phyloP scores from a whole-genome alignment of 1,140 invertebrate genomes.

The Thaumetopoea pityocampa region DNA sequence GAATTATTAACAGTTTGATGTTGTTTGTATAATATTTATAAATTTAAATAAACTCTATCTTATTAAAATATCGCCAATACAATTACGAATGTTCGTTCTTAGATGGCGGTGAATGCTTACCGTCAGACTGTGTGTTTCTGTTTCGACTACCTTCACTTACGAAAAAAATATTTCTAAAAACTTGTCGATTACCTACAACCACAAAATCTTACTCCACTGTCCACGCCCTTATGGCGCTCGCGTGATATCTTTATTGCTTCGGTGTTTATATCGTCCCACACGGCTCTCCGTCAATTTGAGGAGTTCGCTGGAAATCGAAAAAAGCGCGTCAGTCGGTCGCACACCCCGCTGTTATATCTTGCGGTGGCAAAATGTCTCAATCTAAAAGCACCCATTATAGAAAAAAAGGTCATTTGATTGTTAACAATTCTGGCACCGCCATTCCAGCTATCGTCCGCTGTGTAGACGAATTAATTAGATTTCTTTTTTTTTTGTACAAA shows the following conservation, averaged over 20 bases:
- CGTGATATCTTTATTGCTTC: constrained; percentile 38
- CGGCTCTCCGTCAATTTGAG: constrained; percentile 42
- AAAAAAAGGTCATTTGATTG: constrained; percentile 30
- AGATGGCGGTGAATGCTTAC: too few relatives aligned
- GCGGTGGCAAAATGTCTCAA: constrained; percentile 69
- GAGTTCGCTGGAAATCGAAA: constrained; percentile 48
- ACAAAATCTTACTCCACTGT: constrained; percentile 24
- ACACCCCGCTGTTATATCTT: constrained; percentile 60
- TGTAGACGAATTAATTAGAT: constrained; percentile 10
- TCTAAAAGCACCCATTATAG: constrained; percentile 36
- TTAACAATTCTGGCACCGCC: constrained; percentile 25
- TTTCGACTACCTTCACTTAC: too few relatives aligned
- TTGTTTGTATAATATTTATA: too few relatives aligned
- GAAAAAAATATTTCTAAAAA: too few relatives aligned
- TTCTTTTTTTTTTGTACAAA: constrained; percentile 4
- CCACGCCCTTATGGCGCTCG: constrained; percentile 22
- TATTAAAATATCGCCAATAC: too few relatives aligned
- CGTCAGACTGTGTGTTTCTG: too few relatives aligned
- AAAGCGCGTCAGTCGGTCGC: constrained; percentile 38
- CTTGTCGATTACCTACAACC: constrained; percentile 15
- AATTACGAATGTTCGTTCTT: too few relatives aligned
- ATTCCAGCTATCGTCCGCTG: constrained; percentile 45
- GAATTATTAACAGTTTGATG: too few relatives aligned
- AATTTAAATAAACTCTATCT: too few relatives aligned
- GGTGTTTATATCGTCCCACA: constrained; percentile 5